Evolutionary conservation across 2,797 vertebrate genomes (phyloP), one percentile per base, ranked within the genome.

Genomic region (Protosalanx chinensis): DNA sequence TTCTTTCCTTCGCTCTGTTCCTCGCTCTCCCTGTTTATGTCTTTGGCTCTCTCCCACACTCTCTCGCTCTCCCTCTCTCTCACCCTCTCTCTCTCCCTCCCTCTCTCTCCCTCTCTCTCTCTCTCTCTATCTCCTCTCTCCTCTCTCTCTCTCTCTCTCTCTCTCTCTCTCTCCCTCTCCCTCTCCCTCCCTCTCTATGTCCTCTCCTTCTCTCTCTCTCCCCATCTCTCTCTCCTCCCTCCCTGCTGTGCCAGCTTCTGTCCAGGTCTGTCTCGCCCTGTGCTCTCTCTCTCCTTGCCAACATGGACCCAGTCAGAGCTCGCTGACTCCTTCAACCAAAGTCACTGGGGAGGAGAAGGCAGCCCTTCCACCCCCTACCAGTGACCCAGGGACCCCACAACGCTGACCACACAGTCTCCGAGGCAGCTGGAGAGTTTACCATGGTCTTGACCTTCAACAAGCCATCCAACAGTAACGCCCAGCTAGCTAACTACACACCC

Each of bases 1-100:
- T 32, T 81, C 84, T n/a, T n/a, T 16, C 56, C 15, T 32, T 35
- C 20, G 18, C 18, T 33, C 66, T 0, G 10, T 41, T 35, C 10
- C 2, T 29, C 20, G 65, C 30, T 8, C 53, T 41, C 62, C 15
- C 29, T 27, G 2, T 58, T 56, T n/a, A n/a, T n/a, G n/a, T 20
- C 23, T 30, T 16, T 6, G 5, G 18, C 49, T 18, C 6, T n/a
- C 30, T n/a, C 16, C 18, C 49, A 4, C 49, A 18, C 51, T n/a
- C 3, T 53, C 16, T 51, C 49, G 1, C 13, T 51, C 10, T 10
- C 1, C 0, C 16, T n/a, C 51, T n/a, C 51, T 53, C 51, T 53
- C 2, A 18, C 51, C 4, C 18, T 3, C 16, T 53, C 49, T 51
- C 13, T 51, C 49, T 16, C 49, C 1, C 5, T 51, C 46, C 6